phyloP scores from a whole-genome alignment of 2,888 invertebrate genomes.

The Aproaerema taeniolella region DNA sequence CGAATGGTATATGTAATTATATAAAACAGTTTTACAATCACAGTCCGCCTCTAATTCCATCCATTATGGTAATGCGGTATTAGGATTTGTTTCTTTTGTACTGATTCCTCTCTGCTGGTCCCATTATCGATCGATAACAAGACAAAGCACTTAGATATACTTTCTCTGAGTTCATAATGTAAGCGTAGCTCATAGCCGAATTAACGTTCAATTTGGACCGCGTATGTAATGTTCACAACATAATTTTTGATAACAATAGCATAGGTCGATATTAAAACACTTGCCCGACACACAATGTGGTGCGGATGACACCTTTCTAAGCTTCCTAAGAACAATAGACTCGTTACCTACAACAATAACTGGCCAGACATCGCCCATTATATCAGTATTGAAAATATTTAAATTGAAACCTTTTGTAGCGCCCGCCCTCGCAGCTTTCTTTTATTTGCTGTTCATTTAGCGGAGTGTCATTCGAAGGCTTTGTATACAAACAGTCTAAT shows the following conservation, averaged over 20 bases:
- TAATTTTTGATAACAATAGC: constrained; percentile 34
- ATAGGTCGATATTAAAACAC: constrained; percentile 47
- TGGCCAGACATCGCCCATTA: constrained; percentile 30
- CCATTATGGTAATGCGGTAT: constrained; percentile 26
- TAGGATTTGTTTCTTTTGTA: constrained; percentile 35
- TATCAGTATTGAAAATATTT: constrained; percentile 41
- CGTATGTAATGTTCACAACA: too few species aligned
- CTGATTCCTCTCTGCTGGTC: constrained; percentile 30
- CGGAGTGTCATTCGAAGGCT: constrained; percentile 20
- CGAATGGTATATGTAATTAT: constrained; percentile 10
- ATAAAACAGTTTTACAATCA: constrained; percentile 28
- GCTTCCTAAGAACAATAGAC: constrained; percentile 52
- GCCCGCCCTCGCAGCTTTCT: constrained; percentile 20
- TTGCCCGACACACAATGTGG: constrained; percentile 51
- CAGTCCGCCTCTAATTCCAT: constrained; percentile 26
- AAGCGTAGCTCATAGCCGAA: too few species aligned
- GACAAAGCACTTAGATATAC: too few species aligned
- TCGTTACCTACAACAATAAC: constrained; percentile 65
- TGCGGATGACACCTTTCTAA: constrained; percentile 49
- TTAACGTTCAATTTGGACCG: too few species aligned
- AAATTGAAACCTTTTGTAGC: constrained; percentile 36
- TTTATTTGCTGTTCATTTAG: constrained; percentile 33
- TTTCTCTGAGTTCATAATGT: too few species aligned
- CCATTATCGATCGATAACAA: constrained; percentile 35
- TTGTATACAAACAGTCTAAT: constrained; percentile 17